These are phyloP conservation scores for Ferrisia virgata DNA, from an alignment of 2,888 invertebrate genomes.

Conservation along the genomic window DNA sequence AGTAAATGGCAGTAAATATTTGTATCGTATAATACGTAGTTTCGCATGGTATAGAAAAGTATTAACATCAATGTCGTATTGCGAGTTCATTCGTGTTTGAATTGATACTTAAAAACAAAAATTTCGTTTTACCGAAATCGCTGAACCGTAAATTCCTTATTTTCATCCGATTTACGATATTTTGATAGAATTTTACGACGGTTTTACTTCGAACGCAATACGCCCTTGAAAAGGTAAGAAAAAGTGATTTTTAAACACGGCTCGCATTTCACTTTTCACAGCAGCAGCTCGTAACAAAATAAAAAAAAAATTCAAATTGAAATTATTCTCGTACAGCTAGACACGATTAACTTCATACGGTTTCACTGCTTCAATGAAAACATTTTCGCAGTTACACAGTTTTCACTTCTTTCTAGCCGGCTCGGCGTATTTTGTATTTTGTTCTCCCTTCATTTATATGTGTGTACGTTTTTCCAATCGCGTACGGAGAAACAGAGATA, in stretches of 20 bases:
- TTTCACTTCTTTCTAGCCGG: not conserved
- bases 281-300: not conserved
- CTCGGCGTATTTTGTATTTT: not conserved
- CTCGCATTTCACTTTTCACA: not conserved
- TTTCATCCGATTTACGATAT: not conserved
- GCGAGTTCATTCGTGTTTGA: not conserved
- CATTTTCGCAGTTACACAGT: not conserved
- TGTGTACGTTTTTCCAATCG: not conserved
- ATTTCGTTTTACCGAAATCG: not conserved
- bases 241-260: not conserved
- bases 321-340: not conserved
- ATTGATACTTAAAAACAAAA: not conserved
- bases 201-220: not conserved
- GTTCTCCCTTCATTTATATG: not conserved
- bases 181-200: not conserved
- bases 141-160: not conserved
- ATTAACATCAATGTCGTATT: not conserved
- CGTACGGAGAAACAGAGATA: no score
- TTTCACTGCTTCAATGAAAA: not conserved
- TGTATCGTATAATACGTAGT: no score
- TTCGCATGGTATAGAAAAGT: not conserved
- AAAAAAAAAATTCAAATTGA: not conserved
- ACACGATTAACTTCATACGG: not conserved
- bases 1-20: not conserved
- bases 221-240: not conserved